phyloP scores from a whole-genome alignment of 2,797 vertebrate genomes.

The Eupleurogrammus muticus region DNA sequence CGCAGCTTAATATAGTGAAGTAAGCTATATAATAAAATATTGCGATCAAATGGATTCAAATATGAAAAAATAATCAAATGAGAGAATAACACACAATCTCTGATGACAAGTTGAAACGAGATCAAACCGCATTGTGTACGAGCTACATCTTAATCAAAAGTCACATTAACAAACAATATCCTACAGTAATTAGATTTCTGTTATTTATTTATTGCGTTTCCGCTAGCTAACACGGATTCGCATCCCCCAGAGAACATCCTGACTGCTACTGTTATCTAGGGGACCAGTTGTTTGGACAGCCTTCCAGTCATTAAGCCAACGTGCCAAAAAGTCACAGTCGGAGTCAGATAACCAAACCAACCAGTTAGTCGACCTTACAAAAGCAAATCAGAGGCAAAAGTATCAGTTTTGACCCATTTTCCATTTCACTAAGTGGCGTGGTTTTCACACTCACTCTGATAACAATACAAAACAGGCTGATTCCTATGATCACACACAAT shows the following conservation, averaged over 20 bases:
- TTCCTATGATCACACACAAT: slow-evolving; percentile 17
- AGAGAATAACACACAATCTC: slow-evolving; percentile 39
- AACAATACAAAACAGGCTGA: slow-evolving; percentile 30
- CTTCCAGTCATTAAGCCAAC: slow-evolving; percentile 40
- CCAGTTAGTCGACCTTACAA: slow-evolving; percentile 17
- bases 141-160: slow-evolving; percentile 64
- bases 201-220: slow-evolving; percentile 16
- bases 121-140: slow-evolving; percentile 73
- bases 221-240: slow-evolving; percentile 47
- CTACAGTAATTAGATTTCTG: slow-evolving; percentile 54
- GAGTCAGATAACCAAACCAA: slow-evolving; percentile 27
- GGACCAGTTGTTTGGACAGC: slow-evolving; percentile 59
- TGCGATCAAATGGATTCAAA: slow-evolving; percentile 17
- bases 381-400: slow-evolving; percentile 16
- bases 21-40: slow-evolving; percentile 7
- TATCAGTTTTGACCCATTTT: slow-evolving; percentile 32
- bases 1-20: background rate
- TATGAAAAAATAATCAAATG: slow-evolving; percentile 31
- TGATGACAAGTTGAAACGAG: slow-evolving; percentile 46
- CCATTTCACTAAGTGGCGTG: slow-evolving; percentile 12
- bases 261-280: slow-evolving; percentile 55
- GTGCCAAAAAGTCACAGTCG: slow-evolving; percentile 52
- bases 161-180: slow-evolving; percentile 64
- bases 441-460: slow-evolving; percentile 6
- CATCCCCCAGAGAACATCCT: slow-evolving; percentile 48